Evolutionary conservation across 2,113 vertebrate species (phyloP), one percentile per base, ranked within the genome.

Genomic region (Neodon shergylaensis): DNA sequence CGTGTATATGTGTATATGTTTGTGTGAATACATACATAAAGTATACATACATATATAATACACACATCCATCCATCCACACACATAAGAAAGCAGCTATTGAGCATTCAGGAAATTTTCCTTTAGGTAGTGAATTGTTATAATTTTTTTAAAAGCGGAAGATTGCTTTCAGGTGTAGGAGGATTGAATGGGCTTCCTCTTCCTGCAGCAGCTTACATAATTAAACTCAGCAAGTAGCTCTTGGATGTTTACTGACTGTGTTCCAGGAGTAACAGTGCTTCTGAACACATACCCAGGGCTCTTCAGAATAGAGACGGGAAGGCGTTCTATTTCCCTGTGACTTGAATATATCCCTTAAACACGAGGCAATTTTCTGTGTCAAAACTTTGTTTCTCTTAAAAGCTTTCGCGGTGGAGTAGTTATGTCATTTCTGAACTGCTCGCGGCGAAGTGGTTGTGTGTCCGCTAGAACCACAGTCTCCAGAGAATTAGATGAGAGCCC

Each of bases 131-230:
- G 96, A 94, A 91, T 86, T 72, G 65, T 93, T 81, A 12, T 17
- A 94, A 94, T 82, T 86, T 96, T 96, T 93, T 92, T 94, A 90
- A 94, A 96, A 92, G 85, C 85, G 54, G 42, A 70, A 86, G 72
- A 65, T 65, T 88, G 61, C 73, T 42, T 96, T 96, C 52, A 33
- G 58, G 42, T 70, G 87, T 92, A 84, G 54, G 21, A 95, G 44
- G 90, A 66, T 58, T 82, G 81, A 94, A 83, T 87, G 79, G 73
- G 28, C 68, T 83, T 94, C 84, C 44, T 49, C 36, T 61, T 81
- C 21, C 81, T 61, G 10, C 94, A 73, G 79, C 61, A 82, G 33
- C 77, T 78, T 70, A 36, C 1, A 52, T 90, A 96, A 97, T 95
- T 94, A 96, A 92, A 88, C 87, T 92, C 73, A 94, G 95, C 85